Evolutionary conservation across 2,888 invertebrate genomes (phyloP), one percentile per base, ranked within the genome.

Genomic region (Sarcophaga caerulescens): DNA sequence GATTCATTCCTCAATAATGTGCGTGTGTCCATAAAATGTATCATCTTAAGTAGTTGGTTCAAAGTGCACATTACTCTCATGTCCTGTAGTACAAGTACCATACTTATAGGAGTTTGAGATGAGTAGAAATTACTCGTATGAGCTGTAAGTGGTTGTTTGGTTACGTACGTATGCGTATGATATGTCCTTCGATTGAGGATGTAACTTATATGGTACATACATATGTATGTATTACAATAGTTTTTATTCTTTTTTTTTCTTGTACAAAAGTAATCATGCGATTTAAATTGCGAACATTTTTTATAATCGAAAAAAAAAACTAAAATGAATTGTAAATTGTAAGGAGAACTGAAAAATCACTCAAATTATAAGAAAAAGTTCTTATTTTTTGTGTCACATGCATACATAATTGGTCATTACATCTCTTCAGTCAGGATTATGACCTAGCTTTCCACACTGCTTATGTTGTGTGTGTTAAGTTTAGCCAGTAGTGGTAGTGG

Each of bases 21-120:
- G 35, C 10, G 35, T 8, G 35, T 75, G 81, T 75, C 78, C 78
- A 78, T 75, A 73, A 75, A 82, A 85, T 78, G 57, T 79, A 71
- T 82, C 65, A 78, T 82, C 62, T 76, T 76, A 74, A 85, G 85
- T 70, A 62, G 19, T 66, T 78, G 65, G 63, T 78, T 62, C 62
- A 81, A 81, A 85, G 85, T 81, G 81, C 81, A 75, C 74, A 78
- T 85, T 70, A 69, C 21, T 81, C 63, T 23, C 21, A 19, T 76
- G 80, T 65, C 70, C 76, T 71, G 69, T 25, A 68, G 60, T 21
- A 52, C 47, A 19, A 25, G 45, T 25, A 65, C 21, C 10, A 10
- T 17, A 17, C 52, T 52, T 5, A 52, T 52, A 14, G 52, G 5
- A 52, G 52, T 52, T 52, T 52, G 17, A 17, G 52, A 14, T 52